Conservation (phyloP, 2,797 vertebrate genomes). For the Holocentrus rufus region DNA sequence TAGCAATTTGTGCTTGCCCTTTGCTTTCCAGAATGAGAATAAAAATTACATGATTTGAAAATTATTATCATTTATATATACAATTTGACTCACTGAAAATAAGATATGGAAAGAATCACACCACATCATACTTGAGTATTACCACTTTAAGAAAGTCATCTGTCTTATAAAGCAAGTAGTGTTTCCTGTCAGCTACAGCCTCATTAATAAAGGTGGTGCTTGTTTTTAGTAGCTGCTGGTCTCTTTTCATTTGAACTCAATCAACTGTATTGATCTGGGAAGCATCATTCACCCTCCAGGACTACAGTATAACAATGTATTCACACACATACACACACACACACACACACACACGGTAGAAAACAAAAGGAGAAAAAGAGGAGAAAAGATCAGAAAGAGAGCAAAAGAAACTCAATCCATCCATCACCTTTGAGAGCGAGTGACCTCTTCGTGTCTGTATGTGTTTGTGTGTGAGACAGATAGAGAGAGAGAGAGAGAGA, state of each 20-base stretch:
- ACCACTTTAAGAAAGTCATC: too few species aligned
- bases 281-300: constrained; percentile 26
- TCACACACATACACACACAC: not conserved
- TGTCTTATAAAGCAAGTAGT: too few species aligned
- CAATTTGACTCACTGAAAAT: too few species aligned
- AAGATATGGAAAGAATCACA: too few species aligned
- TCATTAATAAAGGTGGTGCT: constrained; percentile 47
- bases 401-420: constrained; percentile 60
- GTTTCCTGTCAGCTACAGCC: constrained; percentile 33
- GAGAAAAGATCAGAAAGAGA: constrained; percentile 40
- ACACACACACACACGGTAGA: not conserved
- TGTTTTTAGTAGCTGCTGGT: constrained; percentile 44
- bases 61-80: too few species aligned
- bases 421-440: constrained; percentile 66
- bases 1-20: too few species aligned
- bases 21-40: too few species aligned
- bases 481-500: too few species aligned
- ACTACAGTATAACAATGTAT: constrained; percentile 41
- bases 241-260: constrained; percentile 72
- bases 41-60: too few species aligned
- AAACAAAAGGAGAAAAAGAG: constrained; percentile 24
- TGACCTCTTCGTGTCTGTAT: constrained; percentile 60
- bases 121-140: too few species aligned
- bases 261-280: constrained; percentile 68
- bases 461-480: constrained; percentile 52